phyloP scores from a whole-genome alignment of 37 sponge, comb jelly and placozoan species.

The Halichondria panicea region DNA sequence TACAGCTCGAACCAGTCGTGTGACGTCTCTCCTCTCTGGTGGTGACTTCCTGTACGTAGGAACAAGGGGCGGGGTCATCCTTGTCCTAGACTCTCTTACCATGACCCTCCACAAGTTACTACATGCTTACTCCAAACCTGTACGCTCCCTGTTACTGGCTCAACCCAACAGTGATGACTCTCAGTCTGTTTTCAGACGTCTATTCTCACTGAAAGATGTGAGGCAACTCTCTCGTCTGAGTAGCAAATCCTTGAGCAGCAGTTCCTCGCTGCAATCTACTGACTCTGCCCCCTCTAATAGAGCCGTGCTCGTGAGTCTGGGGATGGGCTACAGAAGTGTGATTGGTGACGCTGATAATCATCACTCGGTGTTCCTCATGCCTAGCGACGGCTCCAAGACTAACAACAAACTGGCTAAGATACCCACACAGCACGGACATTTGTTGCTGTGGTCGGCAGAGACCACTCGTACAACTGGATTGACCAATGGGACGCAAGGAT shows the following conservation, averaged over 20 bases:
- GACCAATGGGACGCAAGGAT: too few species aligned
- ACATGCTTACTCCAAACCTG: slow-evolving; percentile 22
- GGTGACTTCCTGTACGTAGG: slow-evolving; percentile 38
- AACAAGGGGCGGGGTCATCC: slow-evolving; percentile 31
- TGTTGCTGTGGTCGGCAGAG: slow-evolving; percentile 46
- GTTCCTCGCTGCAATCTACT: not conserved
- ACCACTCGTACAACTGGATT: too few species aligned
- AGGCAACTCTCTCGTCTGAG: not conserved
- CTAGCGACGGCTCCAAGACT: slow-evolving; percentile 2
- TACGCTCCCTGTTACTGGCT: slow-evolving; percentile 19
- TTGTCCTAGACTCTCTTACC: slow-evolving; percentile 19
- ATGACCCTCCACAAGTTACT: slow-evolving; percentile 4
- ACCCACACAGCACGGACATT: not conserved
- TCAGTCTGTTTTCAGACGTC: not conserved
- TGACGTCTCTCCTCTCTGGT: slow-evolving; percentile 29
- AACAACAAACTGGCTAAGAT: not conserved
- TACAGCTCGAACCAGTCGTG: slow-evolving; percentile 2
- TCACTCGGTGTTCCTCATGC: slow-evolving; percentile 31
- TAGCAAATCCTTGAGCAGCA: too few species aligned
- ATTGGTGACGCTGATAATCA: slow-evolving; percentile 1
- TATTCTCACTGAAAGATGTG: slow-evolving; percentile 15
- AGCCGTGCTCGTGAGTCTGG: slow-evolving; percentile 34
- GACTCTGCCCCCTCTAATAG: not conserved
- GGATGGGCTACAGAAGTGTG: slow-evolving; percentile 39
- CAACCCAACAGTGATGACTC: not conserved